Base-by-base conservation (phyloP, 2,888 invertebrate genomes). In the Callimorpha dominula region DNA sequence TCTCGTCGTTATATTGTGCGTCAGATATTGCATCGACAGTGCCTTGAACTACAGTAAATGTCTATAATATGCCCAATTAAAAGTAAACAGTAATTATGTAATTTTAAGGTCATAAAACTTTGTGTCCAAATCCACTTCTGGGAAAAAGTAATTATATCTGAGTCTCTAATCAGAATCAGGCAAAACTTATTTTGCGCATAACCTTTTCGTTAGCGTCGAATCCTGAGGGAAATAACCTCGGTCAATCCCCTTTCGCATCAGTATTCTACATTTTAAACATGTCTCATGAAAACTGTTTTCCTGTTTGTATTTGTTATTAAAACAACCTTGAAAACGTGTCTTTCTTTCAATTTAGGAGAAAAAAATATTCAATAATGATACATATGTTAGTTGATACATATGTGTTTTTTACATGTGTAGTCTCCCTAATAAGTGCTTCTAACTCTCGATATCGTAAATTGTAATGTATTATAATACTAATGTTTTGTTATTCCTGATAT, bases 141-240 rank as follows among this genome's bases (percentile, higher is more conserved):
- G 52, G 63, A 69, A 74, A 65, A 65, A 49, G 20, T 72, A 68
- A 73, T 76, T 80, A 68, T 57, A 70, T 80, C 65, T 63, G 64
- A 65, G 9, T 40, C 20, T 76, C 73, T 78, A 79, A 79, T 75
- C 73, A 17, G 15, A 17, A 78, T 74, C 70, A 77, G 75, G 31
- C 77, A 74, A 75, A 81, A 67, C 75, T 79, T 81, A 83, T 86
- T 85, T 82, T 78, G 82, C 75, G 74, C 76, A 72, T 82, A 81
- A 81, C 83, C 84, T 85, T 81, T 78, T 82, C 79, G 78, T 73
- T 77, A 77, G 76, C 77, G 71, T 73, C 74, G 69, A 72, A 76
- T 86, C 91, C 87, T 87, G 71, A 79, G 91, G 91, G 91, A 91
- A 91, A 91, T 91, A 90, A 89, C 88, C 89, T 84, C 88, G 88